phyloP scores from a whole-genome alignment of 2,888 invertebrate species.

The Itoplectis maculator region DNA sequence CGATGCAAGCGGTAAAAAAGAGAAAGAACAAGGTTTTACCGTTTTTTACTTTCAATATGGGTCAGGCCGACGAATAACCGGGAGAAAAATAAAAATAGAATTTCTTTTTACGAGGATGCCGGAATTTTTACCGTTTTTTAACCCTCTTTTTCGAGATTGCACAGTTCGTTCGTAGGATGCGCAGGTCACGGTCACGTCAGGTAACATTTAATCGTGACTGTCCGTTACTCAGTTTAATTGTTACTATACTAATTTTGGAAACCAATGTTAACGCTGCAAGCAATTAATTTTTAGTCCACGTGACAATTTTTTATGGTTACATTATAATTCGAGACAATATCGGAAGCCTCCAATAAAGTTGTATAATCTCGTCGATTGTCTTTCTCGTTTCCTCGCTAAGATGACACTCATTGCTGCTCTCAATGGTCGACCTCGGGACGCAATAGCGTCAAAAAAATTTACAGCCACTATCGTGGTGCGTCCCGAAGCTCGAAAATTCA shows the following conservation, averaged over 20 bases:
- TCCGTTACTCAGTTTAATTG: conserved; percentile 27
- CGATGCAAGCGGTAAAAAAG: not conserved
- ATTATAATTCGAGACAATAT: not conserved
- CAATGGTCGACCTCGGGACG: not conserved
- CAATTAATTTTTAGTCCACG: too few species aligned
- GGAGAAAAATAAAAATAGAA: not conserved
- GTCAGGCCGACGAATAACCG: conserved; percentile 37
- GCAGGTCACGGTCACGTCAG: not conserved
- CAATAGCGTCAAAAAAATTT: conserved; percentile 31
- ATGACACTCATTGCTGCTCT: not conserved
- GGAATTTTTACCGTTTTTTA: conserved; percentile 57
- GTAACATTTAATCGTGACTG: conserved; percentile 32
- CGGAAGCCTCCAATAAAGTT: not conserved
- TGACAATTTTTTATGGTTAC: too few species aligned
- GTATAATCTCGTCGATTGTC: conserved; percentile 13
- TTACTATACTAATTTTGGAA: not conserved
- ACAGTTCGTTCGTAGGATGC: not conserved
- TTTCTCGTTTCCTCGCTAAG: not conserved
- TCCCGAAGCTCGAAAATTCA: not conserved
- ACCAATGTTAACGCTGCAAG: not conserved
- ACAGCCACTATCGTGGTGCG: not conserved
- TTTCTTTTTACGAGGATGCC: conserved; percentile 29
- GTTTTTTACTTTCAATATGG: conserved; percentile 60
- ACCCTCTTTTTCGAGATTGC: conserved; percentile 13
- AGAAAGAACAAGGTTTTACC: conserved; percentile 43